phyloP scores from a whole-genome alignment of 1,140 invertebrate genomes.

The Amyelois transitella region DNA sequence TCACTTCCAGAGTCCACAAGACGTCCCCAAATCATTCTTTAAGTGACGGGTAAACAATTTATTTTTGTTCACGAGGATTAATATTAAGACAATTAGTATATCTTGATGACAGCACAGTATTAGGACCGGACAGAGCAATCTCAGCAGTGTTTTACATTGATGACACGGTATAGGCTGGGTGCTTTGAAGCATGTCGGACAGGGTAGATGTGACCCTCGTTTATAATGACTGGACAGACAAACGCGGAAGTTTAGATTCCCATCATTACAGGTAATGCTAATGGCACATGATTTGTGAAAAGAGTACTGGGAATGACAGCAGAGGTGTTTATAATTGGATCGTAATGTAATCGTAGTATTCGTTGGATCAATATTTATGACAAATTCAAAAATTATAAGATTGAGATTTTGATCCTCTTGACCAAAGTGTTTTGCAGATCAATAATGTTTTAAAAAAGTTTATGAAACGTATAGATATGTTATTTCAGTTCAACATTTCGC shows the following conservation, averaged over 20 bases:
- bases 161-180: neutral
- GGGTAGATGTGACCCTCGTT: neutral
- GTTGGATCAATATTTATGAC: neutral
- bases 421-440: too few species aligned
- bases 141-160: too few species aligned
- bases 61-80: too few species aligned
- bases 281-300: neutral
- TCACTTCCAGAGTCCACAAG: too few species aligned
- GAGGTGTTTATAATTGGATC: neutral
- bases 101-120: neutral
- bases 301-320: neutral
- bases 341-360: neutral
- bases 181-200: neutral
- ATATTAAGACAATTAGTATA: too few species aligned
- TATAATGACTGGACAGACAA: neutral
- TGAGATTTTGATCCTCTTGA: too few species aligned
- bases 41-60: too few species aligned
- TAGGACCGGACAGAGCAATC: too few species aligned
- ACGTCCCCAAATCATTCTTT: too few species aligned
- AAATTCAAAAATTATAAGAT: neutral
- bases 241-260: neutral
- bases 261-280: neutral
- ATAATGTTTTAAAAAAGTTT: too few species aligned
- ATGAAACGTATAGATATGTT: too few species aligned
- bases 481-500: too few species aligned